phyloP scores from a whole-genome alignment of 2,113 vertebrate species.

The Scopus umbretta region DNA sequence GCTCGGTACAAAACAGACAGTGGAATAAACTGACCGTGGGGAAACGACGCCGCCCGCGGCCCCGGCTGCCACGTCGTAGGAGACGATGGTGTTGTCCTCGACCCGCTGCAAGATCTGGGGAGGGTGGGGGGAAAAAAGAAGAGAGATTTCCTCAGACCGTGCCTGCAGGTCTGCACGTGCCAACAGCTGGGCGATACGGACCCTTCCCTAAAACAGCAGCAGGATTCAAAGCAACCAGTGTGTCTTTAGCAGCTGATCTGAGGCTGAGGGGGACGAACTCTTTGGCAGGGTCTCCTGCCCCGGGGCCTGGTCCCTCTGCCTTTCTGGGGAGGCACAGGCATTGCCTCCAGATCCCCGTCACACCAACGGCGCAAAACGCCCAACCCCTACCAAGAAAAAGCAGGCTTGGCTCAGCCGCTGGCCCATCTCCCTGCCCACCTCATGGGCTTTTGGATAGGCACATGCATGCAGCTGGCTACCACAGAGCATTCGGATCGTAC shows the following conservation, averaged over 20 bases:
- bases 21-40: conserved; percentile 77
- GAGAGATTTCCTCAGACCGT: not conserved
- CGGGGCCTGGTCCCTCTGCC: not conserved
- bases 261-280: accelerated
- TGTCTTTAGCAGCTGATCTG: not conserved
- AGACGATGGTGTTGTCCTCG: conserved; percentile 92
- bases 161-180: not conserved
- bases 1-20: not conserved
- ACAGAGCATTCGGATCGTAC: not conserved
- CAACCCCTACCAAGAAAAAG: not conserved
- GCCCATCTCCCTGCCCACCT: conserved; percentile 26
- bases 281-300: accelerated
- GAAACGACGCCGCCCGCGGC: conserved; percentile 92
- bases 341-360: not conserved
- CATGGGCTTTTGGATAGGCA: conserved; percentile 13
- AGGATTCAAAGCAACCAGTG: not conserved
- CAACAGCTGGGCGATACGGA: not conserved
- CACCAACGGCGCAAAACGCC: accelerated
- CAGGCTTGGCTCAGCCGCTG: not conserved
- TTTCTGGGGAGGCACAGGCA: not conserved
- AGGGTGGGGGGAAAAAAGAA: accelerated
- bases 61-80: conserved; percentile 89
- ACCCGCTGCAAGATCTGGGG: conserved; percentile 88
- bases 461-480: not conserved
- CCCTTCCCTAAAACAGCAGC: not conserved